Base-by-base conservation (phyloP, 2,113 vertebrate genomes). In the Scartelaos histophorus region DNA sequence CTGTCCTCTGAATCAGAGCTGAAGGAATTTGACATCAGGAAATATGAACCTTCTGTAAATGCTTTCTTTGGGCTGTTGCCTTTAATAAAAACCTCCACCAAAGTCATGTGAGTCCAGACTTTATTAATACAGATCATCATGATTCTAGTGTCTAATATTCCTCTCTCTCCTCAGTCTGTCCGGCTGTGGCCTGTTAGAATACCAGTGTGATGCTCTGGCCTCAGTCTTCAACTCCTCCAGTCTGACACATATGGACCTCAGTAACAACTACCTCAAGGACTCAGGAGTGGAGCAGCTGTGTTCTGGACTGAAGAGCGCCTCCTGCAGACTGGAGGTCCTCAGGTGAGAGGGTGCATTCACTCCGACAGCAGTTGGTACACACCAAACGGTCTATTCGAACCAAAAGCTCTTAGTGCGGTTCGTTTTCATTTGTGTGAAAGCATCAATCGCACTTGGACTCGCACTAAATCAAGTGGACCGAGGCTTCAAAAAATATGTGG, bases 301-400 rank as follows among this genome's bases (percentile, higher is more conserved):
- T 57, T 57, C 56, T 57, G 56, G 21, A 57, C 56, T 57, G 56
- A 57, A 57, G 21, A 57, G 56, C 21, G 10, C 56, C 56, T 11
- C 21, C 56, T 57, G 56, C 56, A 57, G 56, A 57, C 56, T 57
- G 56, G 56, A 57, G 22, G 22, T 24, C 21, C 56, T 57, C 56
- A 56, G 21, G 53, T 56, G 10, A 56, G 53, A 56, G n/a, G n/a
- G n/a, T n/a, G n/a, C n/a, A n/a, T n/a, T n/a, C n/a, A n/a, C n/a
- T n/a, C n/a, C n/a, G n/a, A n/a, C n/a, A n/a, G n/a, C n/a, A n/a
- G n/a, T n/a, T n/a, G n/a, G n/a, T n/a, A n/a, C n/a, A n/a, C n/a
- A n/a, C n/a, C n/a, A n/a, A n/a, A n/a, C n/a, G n/a, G n/a, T n/a
- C n/a, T n/a, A n/a, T n/a, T n/a, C n/a, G n/a, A n/a, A n/a, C n/a